Evolutionary conservation across 1,140 invertebrate genomes (phyloP), one percentile per base, ranked within the genome.

Genomic region (Nasonia longicornis): DNA sequence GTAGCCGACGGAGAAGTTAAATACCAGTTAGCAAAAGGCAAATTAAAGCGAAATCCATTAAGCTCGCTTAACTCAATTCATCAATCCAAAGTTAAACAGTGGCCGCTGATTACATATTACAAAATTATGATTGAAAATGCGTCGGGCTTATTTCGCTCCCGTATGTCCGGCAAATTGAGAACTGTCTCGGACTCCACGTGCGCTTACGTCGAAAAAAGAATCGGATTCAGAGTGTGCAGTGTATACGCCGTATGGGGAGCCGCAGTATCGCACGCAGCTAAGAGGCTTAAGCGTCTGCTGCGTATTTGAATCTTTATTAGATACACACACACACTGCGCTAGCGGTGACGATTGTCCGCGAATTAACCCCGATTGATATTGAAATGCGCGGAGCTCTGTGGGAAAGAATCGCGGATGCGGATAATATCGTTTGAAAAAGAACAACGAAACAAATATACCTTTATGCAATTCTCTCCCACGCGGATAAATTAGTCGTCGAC

Each of bases 21-120:
- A 66, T 14, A 29, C 64, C 22, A 31, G 22, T 67, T 67, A 29
- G 29, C 22, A 29, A 67, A 29, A 29, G 10, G 11, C 64, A 29
- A 67, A 67, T 67, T 29, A 67, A 67, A 67, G 64, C 2, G 29
- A 67, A 67, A 67, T 67, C 64, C 64, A 67, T 67, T 67, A 67
- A 67, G 20, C 52, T 67, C 22, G 4, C 22, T 67, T 29, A 67
- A 67, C 64, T 67, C 64, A 29, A 58, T 58, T 58, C 52, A n/a
- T 58, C 52, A 58, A 58, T 58, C 16, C 20, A 0, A n/a, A 67
- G 64, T 67, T 67, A 67, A 67, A n/a, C 26, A 67, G 64, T 29
- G 38, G 38, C 38, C 8, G 14, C 22, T 67, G 26, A 67, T 67
- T 67, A 67, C 26, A 67, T 11, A 16, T 31, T 67, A 67, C 22